Base-by-base conservation (phyloP, 2,888 invertebrate species). In the Meghimatium bilineatum region DNA sequence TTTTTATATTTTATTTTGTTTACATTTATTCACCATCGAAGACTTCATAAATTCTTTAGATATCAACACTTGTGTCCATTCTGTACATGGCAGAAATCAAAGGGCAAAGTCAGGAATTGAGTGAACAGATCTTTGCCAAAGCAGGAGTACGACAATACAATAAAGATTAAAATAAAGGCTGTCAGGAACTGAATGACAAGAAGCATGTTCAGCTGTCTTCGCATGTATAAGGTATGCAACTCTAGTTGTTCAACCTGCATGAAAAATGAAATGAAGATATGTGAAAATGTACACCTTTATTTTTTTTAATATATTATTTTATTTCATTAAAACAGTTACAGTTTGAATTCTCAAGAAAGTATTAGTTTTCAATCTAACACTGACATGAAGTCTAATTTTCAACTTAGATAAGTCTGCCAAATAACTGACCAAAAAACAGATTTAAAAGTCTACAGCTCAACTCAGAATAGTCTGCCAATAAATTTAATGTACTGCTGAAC, bases 51-150 rank as follows among this genome's bases (percentile, higher is more conserved):
- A 63, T 29, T 32, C 29, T 66, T 32, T 32, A 6, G 32, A 5
- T 32, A 66, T 66, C 66, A 66, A 44, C 60, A 71, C 34, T 60
- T 81, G 56, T 71, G 77, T 49, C 74, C 83, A 56, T 34, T 36
- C 20, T 66, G 20, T 6, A 49, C 67, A 32, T 66, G 32, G 60
- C 84, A 84, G 66, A 78, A 83, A 44, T 82, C 86, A 56, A 86
- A 86, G 20, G 85, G 85, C 34, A 84, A 66, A 38, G 75, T 29
- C n/a, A 79, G 76, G 66, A 81, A 85, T 29, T 69, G 79, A 17
- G 83, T 71, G 71, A 85, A 83, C 36, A 82, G 49, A 3, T 84
- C 83, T 66, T 85, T 85, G 0, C 85, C 85, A 17, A 78, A 67
- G 63, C 81, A 86, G 66, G 81, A 82, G 74, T 78, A 83, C 60